Conservation (phyloP, 2,888 invertebrate genomes). For the Drosophila multiciliata region DNA sequence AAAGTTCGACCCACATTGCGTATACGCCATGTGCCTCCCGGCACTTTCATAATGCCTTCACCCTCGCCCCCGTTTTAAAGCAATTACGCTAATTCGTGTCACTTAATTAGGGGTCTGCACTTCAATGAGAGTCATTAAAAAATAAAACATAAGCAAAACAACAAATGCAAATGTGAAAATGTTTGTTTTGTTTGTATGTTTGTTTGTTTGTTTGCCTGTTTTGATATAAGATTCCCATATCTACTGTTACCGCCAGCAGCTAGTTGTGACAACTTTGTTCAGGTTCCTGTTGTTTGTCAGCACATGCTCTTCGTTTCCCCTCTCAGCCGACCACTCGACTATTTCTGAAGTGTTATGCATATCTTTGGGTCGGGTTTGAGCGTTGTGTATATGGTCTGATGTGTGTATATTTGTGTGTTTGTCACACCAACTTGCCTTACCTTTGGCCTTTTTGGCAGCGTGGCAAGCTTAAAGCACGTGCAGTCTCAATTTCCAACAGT, state of each 20-base stretch:
- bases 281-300: constrained; percentile 55
- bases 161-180: constrained; percentile 30
- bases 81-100: constrained; percentile 71
- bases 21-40: constrained; percentile 49
- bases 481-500: constrained; percentile 22
- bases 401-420: constrained; percentile 7
- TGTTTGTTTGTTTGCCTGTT: constrained; percentile 2
- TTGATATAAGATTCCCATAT: constrained; percentile 40
- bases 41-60: not conserved
- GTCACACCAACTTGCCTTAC: constrained; percentile 50
- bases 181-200: constrained; percentile 1
- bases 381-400: not conserved
- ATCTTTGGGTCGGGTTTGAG: constrained; percentile 16
- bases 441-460: constrained; percentile 62
- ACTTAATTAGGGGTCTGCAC: constrained; percentile 61
- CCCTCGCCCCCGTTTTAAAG: constrained; percentile 44
- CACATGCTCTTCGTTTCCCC: constrained; percentile 32
- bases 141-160: constrained; percentile 22
- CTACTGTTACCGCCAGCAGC: constrained; percentile 31
- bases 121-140: constrained; percentile 10
- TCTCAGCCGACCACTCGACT: constrained; percentile 7
- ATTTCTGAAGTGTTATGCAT: constrained; percentile 40
- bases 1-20: constrained; percentile 27
- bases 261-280: constrained; percentile 61
- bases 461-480: constrained; percentile 38